Percentiles rank a stretch among this genome's conserved stretches.
These are phyloP conservation scores for Siniperca scherzeri DNA, from an alignment of 2,797 vertebrate species.

Conservation along the genomic window DNA sequence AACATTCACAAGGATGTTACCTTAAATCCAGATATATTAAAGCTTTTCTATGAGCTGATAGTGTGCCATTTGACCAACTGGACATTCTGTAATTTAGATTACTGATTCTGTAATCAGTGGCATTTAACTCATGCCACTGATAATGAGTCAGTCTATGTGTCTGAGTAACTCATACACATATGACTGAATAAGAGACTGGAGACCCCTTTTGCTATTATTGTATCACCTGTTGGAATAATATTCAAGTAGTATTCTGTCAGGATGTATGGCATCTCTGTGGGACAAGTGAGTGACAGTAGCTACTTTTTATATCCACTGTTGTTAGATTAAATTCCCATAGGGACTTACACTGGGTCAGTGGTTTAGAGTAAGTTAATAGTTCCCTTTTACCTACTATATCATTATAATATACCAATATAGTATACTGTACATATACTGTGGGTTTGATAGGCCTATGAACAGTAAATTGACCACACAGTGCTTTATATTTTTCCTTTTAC, in stretches of 20 bases:
- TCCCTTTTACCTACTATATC: not conserved
- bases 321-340: not conserved
- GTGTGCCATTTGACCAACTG: constrained; percentile 7
- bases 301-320: constrained; percentile 5
- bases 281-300: not conserved
- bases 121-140: not conserved
- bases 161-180: not conserved
- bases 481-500: not conserved
- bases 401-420: not conserved
- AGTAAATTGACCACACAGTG: not conserved
- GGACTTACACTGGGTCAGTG: not conserved
- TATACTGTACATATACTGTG: not conserved
- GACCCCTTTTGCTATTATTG: constrained; percentile 1
- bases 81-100: not conserved
- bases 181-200: not conserved
- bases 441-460: not conserved
- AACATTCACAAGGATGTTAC: not conserved
- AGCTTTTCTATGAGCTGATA: not conserved
- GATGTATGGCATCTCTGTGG: not conserved
- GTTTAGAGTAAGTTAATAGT: not conserved
- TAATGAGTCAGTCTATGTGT: too few species aligned
- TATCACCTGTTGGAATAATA: constrained; percentile 20
- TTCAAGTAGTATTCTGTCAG: not conserved
- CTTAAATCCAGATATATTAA: constrained; percentile 7
- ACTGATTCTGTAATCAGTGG: too few species aligned